These are phyloP conservation scores for Lethrus apterus DNA, from an alignment of 1,140 invertebrate genomes.

Conservation along the genomic window DNA sequence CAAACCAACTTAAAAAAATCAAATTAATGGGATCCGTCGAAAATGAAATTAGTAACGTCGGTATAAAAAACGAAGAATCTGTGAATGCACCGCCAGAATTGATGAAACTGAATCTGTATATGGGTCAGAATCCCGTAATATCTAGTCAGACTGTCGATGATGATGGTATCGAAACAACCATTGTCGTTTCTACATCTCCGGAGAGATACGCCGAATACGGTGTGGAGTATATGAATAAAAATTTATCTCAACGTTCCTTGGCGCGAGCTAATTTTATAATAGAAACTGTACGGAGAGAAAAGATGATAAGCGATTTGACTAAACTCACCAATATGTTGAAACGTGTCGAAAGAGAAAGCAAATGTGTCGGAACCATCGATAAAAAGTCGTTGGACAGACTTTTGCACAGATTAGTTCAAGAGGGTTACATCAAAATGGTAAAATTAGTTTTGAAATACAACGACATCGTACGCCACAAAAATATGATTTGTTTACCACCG, in stretches of 20 bases:
- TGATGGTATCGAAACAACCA: conserved; percentile 17
- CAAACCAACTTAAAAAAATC: background rate
- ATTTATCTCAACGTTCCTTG: conserved; percentile 33
- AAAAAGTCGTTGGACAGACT: conserved; percentile 54
- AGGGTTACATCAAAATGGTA: conserved; percentile 53
- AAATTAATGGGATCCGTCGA: background rate
- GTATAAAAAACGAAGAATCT: background rate
- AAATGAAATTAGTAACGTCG: conserved; percentile 3
- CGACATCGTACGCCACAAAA: conserved; percentile 43
- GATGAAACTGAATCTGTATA: conserved; percentile 22
- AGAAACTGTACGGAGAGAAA: conserved; percentile 47
- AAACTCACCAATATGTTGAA: conserved; percentile 44
- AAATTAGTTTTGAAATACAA: conserved; percentile 47
- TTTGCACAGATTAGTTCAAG: conserved; percentile 47
- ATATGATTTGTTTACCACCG: conserved; percentile 52
- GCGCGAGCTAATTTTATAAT: conserved; percentile 55
- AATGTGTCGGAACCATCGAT: conserved; percentile 49
- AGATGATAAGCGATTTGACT: conserved; percentile 49
- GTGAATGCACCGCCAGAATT: background rate
- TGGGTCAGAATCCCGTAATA: conserved; percentile 21
- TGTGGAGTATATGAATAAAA: conserved; percentile 1
- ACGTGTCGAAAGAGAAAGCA: conserved; percentile 9
- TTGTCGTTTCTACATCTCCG: conserved; percentile 17
- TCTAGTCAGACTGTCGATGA: conserved; percentile 9
- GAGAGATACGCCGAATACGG: conserved; percentile 3